These are phyloP conservation scores for Corythornis madagascariensis DNA, from an alignment of 2,113 vertebrate species.

Conservation along the genomic window DNA sequence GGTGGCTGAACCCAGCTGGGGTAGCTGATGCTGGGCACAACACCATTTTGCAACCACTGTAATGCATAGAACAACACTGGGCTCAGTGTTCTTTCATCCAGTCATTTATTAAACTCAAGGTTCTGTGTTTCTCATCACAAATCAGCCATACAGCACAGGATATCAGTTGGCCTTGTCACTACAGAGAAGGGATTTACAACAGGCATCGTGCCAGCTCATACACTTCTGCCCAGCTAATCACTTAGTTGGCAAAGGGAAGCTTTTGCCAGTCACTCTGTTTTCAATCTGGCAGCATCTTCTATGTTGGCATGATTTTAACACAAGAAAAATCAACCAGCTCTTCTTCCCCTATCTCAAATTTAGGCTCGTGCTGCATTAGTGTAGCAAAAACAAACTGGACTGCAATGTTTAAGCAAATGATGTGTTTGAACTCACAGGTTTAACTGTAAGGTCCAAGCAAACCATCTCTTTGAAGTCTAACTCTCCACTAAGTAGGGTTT, in stretches of 20 bases:
- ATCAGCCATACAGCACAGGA: background rate
- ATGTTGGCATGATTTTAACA: background rate
- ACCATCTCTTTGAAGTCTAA: too few relatives aligned
- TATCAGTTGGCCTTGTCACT: background rate
- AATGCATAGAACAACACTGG: background rate
- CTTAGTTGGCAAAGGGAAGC: background rate
- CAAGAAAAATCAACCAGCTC: background rate
- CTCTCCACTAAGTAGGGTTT: too few relatives aligned
- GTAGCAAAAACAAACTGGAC: too few relatives aligned
- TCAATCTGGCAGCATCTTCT: background rate
- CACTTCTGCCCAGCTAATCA: background rate
- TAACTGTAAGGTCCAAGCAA: too few relatives aligned
- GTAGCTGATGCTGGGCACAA: background rate
- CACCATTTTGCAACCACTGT: background rate
- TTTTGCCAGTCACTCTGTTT: background rate
- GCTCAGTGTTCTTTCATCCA: background rate
- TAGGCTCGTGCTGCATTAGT: background rate
- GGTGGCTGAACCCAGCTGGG: background rate
- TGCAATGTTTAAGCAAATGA: too few relatives aligned
- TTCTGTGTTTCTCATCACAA: background rate
- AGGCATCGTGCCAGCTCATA: rapidly evolving
- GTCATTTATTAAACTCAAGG: background rate
- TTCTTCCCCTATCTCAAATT: background rate
- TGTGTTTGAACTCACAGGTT: too few relatives aligned
- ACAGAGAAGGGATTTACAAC: background rate